A percentile compares a stretch with the other conserved stretches of the same genome.
These are phyloP conservation scores for Parotocinclus haroldoi DNA, from an alignment of 2,797 vertebrate genomes.

Conservation along the genomic window DNA sequence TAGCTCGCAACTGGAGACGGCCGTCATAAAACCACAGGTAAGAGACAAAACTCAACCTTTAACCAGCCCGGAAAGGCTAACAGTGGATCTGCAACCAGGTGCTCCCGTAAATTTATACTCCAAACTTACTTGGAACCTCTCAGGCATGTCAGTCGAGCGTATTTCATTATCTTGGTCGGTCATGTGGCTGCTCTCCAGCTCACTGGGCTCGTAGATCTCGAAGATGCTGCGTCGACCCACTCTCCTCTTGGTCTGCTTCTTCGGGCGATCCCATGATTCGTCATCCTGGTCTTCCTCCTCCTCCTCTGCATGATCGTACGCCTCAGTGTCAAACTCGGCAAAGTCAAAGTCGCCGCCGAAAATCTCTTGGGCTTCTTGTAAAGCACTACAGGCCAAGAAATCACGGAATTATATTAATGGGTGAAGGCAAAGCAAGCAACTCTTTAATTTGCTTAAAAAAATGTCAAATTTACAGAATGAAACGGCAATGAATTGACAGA, in stretches of 20 bases:
- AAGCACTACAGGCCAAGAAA: constrained; percentile 72
- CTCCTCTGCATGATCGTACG: constrained; percentile 89
- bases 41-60: too few relatives aligned
- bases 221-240: constrained; percentile 95
- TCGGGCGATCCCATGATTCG: constrained; percentile 88
- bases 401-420: neutral
- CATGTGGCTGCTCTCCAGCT: constrained; percentile 97
- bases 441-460: too few relatives aligned
- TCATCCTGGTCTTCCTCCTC: constrained; percentile 94
- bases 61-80: too few relatives aligned
- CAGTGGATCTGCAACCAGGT: neutral
- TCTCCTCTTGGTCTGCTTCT: constrained; percentile 92
- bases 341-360: constrained; percentile 98
- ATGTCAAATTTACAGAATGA: too few relatives aligned
- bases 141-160: constrained; percentile 93
- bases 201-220: constrained; percentile 96
- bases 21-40: neutral
- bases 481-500: too few relatives aligned
- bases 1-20: constrained; percentile 78
- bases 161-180: constrained; percentile 99
- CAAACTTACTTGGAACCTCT: constrained; percentile 91
- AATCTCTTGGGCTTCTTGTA: constrained; percentile 98
- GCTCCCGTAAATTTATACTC: neutral
- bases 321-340: constrained; percentile 90
- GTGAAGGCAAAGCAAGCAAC: neutral